phyloP scores from a whole-genome alignment of 2,113 vertebrate genomes.

The Monopterus albus region DNA sequence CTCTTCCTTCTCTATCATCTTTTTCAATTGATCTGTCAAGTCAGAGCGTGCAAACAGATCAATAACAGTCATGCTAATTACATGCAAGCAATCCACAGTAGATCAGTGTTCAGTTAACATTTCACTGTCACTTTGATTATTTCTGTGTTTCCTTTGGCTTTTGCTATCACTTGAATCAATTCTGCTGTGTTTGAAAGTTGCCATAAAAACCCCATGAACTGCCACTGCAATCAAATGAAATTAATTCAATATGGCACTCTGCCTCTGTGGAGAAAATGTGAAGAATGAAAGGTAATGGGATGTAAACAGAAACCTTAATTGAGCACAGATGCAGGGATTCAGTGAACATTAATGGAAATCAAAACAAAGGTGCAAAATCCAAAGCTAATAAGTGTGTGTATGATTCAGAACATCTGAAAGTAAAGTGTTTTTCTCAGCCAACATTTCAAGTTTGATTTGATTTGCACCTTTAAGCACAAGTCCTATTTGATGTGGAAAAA shows the following conservation, averaged over 20 bases:
- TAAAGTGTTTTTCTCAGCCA: slow-evolving; percentile 13
- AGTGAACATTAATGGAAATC: slow-evolving; percentile 42
- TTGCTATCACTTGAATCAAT: slow-evolving; percentile 57
- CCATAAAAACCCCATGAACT: slow-evolving; percentile 40
- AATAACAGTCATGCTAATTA: slow-evolving; percentile 51
- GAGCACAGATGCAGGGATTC: slow-evolving; percentile 34
- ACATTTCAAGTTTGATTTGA: slow-evolving; percentile 22
- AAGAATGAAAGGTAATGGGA: slow-evolving; percentile 51
- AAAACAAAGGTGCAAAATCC: slow-evolving; percentile 49
- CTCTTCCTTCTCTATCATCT: neutral
- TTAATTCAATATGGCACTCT: slow-evolving; percentile 50
- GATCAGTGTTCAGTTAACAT: slow-evolving; percentile 22
- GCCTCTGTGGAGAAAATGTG: slow-evolving; percentile 31
- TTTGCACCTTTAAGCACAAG: slow-evolving; percentile 24
- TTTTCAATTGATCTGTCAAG: slow-evolving; percentile 61
- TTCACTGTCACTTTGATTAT: slow-evolving; percentile 44
- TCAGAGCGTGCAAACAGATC: slow-evolving; percentile 46
- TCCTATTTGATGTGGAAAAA: slow-evolving; percentile 1
- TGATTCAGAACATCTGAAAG: slow-evolving; percentile 16
- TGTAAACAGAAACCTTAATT: slow-evolving; percentile 58
- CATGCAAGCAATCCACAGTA: slow-evolving; percentile 46
- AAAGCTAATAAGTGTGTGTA: slow-evolving; percentile 10
- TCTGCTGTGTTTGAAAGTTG: slow-evolving; percentile 38
- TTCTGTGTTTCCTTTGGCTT: slow-evolving; percentile 22
- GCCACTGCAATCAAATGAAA: slow-evolving; percentile 50